A percentile compares a stretch with the other conserved stretches of the same genome.
Conservation (phyloP, 1,140 invertebrate species). For the Bursaphelenchus mucronatus region DNA sequence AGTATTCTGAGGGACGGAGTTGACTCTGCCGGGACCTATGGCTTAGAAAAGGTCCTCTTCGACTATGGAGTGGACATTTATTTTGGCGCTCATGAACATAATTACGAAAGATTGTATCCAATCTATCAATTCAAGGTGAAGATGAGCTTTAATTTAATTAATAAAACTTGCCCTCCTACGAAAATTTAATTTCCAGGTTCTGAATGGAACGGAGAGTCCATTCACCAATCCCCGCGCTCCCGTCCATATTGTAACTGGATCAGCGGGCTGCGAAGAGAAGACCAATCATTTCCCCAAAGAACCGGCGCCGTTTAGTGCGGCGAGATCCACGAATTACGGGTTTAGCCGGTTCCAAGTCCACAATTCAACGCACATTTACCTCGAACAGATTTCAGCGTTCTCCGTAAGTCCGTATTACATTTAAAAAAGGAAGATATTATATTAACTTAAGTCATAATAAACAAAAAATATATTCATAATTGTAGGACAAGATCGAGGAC, state of each 20-base stretch:
- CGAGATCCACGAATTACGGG: slow-evolving; percentile 81
- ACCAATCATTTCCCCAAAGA: slow-evolving; percentile 64
- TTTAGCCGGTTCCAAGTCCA: slow-evolving; percentile 62
- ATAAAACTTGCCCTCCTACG: slow-evolving; percentile 65
- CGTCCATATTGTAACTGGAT: slow-evolving; percentile 83
- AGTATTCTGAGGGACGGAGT: slow-evolving; percentile 66
- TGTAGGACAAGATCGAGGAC: no score
- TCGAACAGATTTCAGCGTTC: slow-evolving; percentile 42
- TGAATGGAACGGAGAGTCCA: slow-evolving; percentile 69
- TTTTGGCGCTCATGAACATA: slow-evolving; percentile 94
- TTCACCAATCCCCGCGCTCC: slow-evolving; percentile 82
- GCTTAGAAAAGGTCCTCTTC: slow-evolving; percentile 78
- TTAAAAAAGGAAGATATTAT: no score
- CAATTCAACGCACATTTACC: slow-evolving; percentile 41
- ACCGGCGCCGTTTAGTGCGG: slow-evolving; percentile 65
- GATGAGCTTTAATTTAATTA: slow-evolving; percentile 70
- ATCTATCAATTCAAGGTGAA: slow-evolving; percentile 76
- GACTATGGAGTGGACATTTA: slow-evolving; percentile 83
- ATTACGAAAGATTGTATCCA: slow-evolving; percentile 73
- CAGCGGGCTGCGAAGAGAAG: slow-evolving; percentile 67
- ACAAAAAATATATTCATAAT: no score
- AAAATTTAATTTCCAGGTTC: slow-evolving; percentile 63
- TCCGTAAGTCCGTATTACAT: not conserved
- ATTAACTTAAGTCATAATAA: no score
- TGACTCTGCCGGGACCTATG: slow-evolving; percentile 45